These are phyloP conservation scores for Erythrolamprus reginae DNA, from an alignment of 2,113 vertebrate species.

Conservation along the genomic window DNA sequence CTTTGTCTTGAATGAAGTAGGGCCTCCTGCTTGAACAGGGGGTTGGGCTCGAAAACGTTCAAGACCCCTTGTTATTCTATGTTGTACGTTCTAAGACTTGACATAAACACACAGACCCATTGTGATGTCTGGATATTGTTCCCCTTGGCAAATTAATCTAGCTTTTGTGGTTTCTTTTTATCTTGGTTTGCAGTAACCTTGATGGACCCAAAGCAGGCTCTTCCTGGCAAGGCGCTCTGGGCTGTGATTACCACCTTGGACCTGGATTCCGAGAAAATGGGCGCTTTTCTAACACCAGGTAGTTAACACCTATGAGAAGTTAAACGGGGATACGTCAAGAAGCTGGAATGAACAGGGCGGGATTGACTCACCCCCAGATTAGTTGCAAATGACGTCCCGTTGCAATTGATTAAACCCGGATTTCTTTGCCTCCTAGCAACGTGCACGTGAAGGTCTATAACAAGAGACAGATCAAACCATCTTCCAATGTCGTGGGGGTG, in stretches of 20 bases:
- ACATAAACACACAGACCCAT: neutral
- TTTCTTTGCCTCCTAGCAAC: neutral
- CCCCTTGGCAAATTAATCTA: neutral
- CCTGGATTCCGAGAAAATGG: slow-evolving; percentile 67
- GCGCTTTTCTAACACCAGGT: slow-evolving; percentile 32
- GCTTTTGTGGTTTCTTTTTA: neutral
- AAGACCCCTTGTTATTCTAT: neutral
- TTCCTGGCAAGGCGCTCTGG: slow-evolving; percentile 76
- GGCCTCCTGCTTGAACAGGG: no score
- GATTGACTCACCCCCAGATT: neutral
- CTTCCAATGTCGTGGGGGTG: slow-evolving; percentile 85
- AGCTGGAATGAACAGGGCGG: no score
- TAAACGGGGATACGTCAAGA: neutral
- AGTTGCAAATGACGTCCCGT: neutral
- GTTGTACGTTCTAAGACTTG: neutral
- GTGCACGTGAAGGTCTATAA: slow-evolving; percentile 78
- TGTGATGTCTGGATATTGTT: neutral
- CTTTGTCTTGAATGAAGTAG: no score
- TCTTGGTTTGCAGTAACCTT: slow-evolving; percentile 67
- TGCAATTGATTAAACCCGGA: neutral
- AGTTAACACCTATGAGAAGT: neutral
- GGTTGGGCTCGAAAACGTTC: no score
- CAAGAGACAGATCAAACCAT: slow-evolving; percentile 59
- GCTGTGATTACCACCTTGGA: slow-evolving; percentile 76
- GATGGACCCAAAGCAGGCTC: slow-evolving; percentile 44